A percentile compares a stretch with the other conserved stretches of the same genome.
Evolutionary conservation across 2,888 invertebrate species (phyloP).

Genomic region (Argyresthia albistria): DNA sequence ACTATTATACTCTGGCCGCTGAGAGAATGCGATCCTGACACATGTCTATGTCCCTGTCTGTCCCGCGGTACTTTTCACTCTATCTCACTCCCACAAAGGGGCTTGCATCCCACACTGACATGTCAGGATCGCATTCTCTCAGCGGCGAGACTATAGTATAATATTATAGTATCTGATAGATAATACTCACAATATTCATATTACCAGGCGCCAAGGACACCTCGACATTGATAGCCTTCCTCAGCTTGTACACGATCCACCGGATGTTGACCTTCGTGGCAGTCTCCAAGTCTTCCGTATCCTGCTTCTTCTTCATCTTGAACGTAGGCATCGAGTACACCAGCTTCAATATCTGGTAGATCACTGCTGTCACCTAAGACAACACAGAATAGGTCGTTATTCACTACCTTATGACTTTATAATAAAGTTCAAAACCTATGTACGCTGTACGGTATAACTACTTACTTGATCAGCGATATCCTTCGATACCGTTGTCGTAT

Average conservation of each 20-base stretch:
- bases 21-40: no score
- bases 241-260: slow-evolving; percentile 83
- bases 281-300: slow-evolving; percentile 39
- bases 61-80: no score
- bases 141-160: no score
- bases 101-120: no score
- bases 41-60: no score
- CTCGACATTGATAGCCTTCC: slow-evolving; percentile 85
- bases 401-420: no score
- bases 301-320: slow-evolving; percentile 30
- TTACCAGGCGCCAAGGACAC: slow-evolving; percentile 79
- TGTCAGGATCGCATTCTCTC: no score
- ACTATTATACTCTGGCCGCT: no score
- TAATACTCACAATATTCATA: slow-evolving; percentile 77
- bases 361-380: slow-evolving; percentile 57
- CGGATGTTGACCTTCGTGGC: slow-evolving; percentile 73
- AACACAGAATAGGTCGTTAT: no score
- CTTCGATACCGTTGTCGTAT: slow-evolving; percentile 77
- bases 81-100: no score
- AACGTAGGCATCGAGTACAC: slow-evolving; percentile 39
- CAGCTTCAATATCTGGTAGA: slow-evolving; percentile 69
- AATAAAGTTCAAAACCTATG: no score
- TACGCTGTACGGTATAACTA: slow-evolving; percentile 3
- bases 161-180: not conserved
- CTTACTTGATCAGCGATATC: slow-evolving; percentile 81